Percentiles rank a stretch among this genome's conserved stretches.
phyloP scores from a whole-genome alignment of 1,140 invertebrate genomes.

The Hypothenemus hampei region DNA sequence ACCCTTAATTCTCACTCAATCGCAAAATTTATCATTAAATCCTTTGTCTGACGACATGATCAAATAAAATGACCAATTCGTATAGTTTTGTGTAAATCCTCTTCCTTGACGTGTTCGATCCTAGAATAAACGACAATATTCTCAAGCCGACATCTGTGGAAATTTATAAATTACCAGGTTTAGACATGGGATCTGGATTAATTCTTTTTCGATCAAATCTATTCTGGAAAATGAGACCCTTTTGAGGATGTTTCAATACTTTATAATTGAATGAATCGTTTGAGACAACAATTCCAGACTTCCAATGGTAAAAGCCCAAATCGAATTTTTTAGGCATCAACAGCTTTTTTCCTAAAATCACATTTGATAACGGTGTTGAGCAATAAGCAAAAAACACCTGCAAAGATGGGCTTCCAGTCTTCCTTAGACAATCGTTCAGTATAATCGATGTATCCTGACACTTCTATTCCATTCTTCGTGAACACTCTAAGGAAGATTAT shows the following conservation, averaged over 20 bases:
- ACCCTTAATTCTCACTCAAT: too few relatives aligned
- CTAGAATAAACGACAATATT: neutral
- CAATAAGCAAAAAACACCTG: constrained; percentile 39
- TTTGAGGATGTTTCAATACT: constrained; percentile 22
- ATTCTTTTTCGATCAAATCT: constrained; percentile 57
- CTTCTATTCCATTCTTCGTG: constrained; percentile 53
- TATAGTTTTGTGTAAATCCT: constrained; percentile 51
- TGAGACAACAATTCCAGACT: constrained; percentile 42
- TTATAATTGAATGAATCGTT: constrained; percentile 32
- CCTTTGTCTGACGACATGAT: constrained; percentile 55
- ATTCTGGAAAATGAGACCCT: constrained; percentile 62
- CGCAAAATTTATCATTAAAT: too few relatives aligned
- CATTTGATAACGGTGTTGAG: neutral
- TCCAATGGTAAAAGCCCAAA: constrained; percentile 71
- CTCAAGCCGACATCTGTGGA: neutral
- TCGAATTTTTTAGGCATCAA: constrained; percentile 55
- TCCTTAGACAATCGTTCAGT: constrained; percentile 62
- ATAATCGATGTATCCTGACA: constrained; percentile 76
- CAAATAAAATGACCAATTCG: constrained; percentile 57
- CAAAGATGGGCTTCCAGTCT: constrained; percentile 69
- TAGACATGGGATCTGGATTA: constrained; percentile 50
- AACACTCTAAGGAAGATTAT: constrained; percentile 28
- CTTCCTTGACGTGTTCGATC: constrained; percentile 48
- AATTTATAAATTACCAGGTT: constrained; percentile 34
- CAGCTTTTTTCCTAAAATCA: constrained; percentile 17